Evolutionary conservation across 2,113 vertebrate species (phyloP), one percentile per base, ranked within the genome.

Genomic region (Paracanthobrama guichenoti): DNA sequence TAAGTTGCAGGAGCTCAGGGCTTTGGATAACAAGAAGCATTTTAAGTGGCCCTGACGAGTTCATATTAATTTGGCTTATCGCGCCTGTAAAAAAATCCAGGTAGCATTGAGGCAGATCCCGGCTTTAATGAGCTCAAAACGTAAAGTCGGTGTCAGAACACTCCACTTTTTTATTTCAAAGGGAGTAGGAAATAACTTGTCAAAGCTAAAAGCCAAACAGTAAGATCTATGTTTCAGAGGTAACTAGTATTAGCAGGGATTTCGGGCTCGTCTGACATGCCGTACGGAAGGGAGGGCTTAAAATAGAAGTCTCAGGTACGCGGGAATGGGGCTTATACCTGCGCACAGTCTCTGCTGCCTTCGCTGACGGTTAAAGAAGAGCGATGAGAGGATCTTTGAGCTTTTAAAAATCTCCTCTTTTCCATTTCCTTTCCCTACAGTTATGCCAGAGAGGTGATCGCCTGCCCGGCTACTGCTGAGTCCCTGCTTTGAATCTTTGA

Each of bases 21-120:
- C 93, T 94, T 92, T 92, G 93, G 92, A 95, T 95, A 93, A 93
- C 92, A 94, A 91, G 90, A 91, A 92, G 91, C 91, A 87, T 94
- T 95, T 93, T 92, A 93, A 91, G 86, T 86, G 87, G 94, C 92
- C 92, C 93, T 87, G 85, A 92, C 90, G 91, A 92, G 92, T 93
- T 94, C 91, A 93, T 94, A 94, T 94, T 95, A 93, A 95, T 95
- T 95, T 94, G 92, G 92, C 93, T 95, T 95, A 95, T 95, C 94
- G 87, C 72, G 73, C 71, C 89, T 92, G 89, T 89, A 90, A 85
- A 78, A 87, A 86, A 85, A 84, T 91, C 90, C 94, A 95, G 93
- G 94, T 95, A 93, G 90, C 91, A 91, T 89, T 91, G 91, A 94
- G 93, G 93, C 92, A 93, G 92, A 94, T 94, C 91, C 88, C 16